These are phyloP conservation scores for Cyphomyrus discorhynchus DNA, from an alignment of 2,113 vertebrate genomes.

Conservation along the genomic window DNA sequence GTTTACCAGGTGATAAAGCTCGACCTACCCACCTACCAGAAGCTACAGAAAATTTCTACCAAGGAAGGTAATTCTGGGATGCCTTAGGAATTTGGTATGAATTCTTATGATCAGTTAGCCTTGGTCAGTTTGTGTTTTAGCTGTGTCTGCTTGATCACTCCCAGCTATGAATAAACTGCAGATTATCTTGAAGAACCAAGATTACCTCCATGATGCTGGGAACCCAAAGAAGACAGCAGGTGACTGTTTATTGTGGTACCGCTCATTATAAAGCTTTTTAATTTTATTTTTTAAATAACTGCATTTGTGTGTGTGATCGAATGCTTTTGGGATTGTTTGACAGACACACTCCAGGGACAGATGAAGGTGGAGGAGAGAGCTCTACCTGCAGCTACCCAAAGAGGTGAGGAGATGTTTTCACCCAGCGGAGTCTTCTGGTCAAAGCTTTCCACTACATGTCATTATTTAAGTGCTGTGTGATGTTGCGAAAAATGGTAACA, in stretches of 20 bases:
- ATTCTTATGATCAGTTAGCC: neutral
- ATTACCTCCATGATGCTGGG: neutral
- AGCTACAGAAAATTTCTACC: neutral
- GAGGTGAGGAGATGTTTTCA: neutral
- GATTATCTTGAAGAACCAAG: neutral
- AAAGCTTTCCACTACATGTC: neutral
- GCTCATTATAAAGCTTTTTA: neutral
- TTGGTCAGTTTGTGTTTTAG: neutral
- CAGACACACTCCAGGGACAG: neutral
- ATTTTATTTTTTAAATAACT: neutral
- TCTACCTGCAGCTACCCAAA: neutral
- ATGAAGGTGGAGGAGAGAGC: neutral
- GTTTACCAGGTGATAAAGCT: slow-evolving; percentile 7
- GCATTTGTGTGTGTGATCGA: neutral
- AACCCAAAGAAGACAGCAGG: neutral
- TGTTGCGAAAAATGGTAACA: neutral
- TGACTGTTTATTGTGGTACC: neutral
- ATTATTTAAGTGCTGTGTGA: neutral
- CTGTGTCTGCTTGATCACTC: neutral
- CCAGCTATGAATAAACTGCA: slow-evolving; percentile 9
- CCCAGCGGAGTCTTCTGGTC: neutral
- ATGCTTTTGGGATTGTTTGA: neutral
- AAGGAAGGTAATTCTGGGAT: neutral
- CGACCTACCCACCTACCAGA: neutral
- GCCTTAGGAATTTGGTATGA: neutral